phyloP scores from a whole-genome alignment of 2,888 invertebrate genomes.

The Pinctada fucata region DNA sequence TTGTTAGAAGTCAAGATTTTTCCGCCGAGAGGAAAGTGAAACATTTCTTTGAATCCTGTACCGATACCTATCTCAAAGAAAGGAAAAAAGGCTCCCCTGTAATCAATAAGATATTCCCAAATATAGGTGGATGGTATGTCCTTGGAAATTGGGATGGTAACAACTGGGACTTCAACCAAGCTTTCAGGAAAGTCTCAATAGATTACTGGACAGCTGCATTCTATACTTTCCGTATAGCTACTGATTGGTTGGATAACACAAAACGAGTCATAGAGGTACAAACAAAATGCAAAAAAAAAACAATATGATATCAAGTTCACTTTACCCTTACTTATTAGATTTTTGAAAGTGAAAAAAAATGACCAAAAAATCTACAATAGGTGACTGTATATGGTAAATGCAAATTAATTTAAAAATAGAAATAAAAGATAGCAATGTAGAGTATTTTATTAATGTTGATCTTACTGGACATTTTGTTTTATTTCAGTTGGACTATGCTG shows the following conservation, averaged over 20 bases:
- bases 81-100: slow-evolving; percentile 55
- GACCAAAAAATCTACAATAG: too few relatives aligned
- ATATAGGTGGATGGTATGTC: slow-evolving; percentile 66
- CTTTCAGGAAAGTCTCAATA: slow-evolving; percentile 58
- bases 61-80: slow-evolving; percentile 71
- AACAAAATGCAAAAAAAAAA: neutral
- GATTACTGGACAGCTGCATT: slow-evolving; percentile 68
- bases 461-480: slow-evolving; percentile 1
- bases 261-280: slow-evolving; percentile 59
- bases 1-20: slow-evolving; percentile 51
- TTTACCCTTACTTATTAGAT: too few relatives aligned
- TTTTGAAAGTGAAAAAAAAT: too few relatives aligned
- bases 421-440: too few relatives aligned
- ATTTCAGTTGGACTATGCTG: slow-evolving; percentile 79
- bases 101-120: slow-evolving; percentile 54
- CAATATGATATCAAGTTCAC: too few relatives aligned
- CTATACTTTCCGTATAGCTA: slow-evolving; percentile 57
- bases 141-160: slow-evolving; percentile 46
- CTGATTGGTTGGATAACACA: slow-evolving; percentile 55
- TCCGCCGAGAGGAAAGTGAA: slow-evolving; percentile 81
- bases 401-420: too few relatives aligned
- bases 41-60: slow-evolving; percentile 81
- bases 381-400: too few relatives aligned
- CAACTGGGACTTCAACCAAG: slow-evolving; percentile 50
- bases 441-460: too few relatives aligned